Evolutionary conservation across 2,797 vertebrate genomes (phyloP), one percentile per base, ranked within the genome.

Genomic region (Lindbergichthys nudifrons): DNA sequence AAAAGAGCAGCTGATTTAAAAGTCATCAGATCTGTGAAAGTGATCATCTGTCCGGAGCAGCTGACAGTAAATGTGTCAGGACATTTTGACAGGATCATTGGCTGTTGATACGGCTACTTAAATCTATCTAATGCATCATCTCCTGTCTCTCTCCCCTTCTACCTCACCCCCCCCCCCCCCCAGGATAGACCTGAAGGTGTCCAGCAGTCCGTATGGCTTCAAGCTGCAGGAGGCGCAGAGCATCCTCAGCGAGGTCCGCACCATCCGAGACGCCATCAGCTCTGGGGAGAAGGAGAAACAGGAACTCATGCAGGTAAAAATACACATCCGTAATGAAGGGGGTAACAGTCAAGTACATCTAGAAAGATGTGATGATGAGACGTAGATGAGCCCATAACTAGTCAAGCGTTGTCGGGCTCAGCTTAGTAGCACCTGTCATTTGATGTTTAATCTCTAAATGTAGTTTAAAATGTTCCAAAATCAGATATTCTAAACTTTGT

Each of bases 101-200:
- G 5, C 26, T 70, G 51, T 54, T 43, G 43, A 14, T 62, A 10
- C 48, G 5, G 16, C 18, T 15, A 2, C 16, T 32, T 21, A 10
- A 11, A 12, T 18, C 26, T n/a, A 36, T 39, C 19, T 53, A 9
- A 57, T 30, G 54, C 19, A 30, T 54, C 39, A 11, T 47, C 51
- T 68, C 7, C 15, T 53, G 8, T 46, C 46, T 60, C 15, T 39
- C 2, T 0, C 7, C 15, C 21, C 3, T 0, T 21, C 7, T 3
- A 2, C 2, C 45, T n/a, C 26, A 23, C 23, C 4, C 26, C 2
- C 0, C 1, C 16, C 9, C 21, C 10, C 63, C 26, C 36, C 39
- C 73, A 99, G 98, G 92, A 99, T 99, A 52, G 96, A 98, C 88
- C 95, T 95, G 90, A 99, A 99, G 92, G 96, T 99, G 94, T 97